These are phyloP conservation scores for Montipora capricornis DNA, from an alignment of 64 coral and sea anemone species.

Conservation along the genomic window DNA sequence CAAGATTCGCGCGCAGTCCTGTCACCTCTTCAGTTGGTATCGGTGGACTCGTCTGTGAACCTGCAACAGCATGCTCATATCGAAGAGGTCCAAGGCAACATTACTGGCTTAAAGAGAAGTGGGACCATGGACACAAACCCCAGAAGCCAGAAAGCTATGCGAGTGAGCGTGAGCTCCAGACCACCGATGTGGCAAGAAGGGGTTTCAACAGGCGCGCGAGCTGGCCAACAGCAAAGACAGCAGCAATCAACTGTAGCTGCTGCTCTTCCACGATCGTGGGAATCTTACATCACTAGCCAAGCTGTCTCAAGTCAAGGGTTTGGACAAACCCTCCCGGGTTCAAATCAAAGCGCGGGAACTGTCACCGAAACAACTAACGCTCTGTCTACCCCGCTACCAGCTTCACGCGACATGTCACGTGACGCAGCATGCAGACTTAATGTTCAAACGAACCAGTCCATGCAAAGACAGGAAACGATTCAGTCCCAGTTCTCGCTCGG, in stretches of 20 bases:
- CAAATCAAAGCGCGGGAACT: not conserved
- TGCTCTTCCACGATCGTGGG: not conserved
- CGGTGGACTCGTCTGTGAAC: not conserved
- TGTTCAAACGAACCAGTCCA: slow-evolving; percentile 5
- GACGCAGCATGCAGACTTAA: not conserved
- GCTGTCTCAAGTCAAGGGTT: not conserved
- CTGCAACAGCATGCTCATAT: slow-evolving; percentile 17
- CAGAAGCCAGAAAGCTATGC: slow-evolving; percentile 1
- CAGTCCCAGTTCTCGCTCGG: slow-evolving; percentile 3
- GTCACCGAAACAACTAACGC: slow-evolving; percentile 8
- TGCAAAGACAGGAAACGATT: not conserved
- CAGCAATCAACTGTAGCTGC: not conserved
- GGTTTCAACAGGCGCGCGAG: not conserved
- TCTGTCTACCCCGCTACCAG: not conserved
- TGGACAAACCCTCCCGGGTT: not conserved
- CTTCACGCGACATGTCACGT: not conserved
- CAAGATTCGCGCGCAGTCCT: not conserved
- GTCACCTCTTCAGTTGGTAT: not conserved
- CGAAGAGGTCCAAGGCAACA: slow-evolving; percentile 5
- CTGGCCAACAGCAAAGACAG: not conserved
- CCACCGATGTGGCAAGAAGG: slow-evolving; percentile 24
- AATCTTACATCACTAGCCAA: not conserved
- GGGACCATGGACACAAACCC: not conserved
- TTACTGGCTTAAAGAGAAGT: not conserved
- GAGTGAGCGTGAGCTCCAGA: not conserved